A percentile compares a stretch with the other conserved stretches of the same genome.
Evolutionary conservation across 1,140 invertebrate genomes (phyloP).

Genomic region (Drosophila kepulauana): DNA sequence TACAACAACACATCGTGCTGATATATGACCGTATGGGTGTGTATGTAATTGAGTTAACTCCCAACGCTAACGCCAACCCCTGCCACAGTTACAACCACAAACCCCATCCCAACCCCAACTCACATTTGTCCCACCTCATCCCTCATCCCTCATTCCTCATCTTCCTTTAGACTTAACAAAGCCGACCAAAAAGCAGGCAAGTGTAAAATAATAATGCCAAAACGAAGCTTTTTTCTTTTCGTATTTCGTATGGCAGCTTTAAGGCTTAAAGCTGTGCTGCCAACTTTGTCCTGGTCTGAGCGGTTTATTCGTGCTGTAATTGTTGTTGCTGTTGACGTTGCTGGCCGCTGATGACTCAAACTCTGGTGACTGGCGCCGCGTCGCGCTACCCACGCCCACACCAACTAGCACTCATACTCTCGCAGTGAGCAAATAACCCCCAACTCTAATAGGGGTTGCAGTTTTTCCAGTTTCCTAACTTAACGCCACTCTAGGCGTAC

Average conservation of each 20-base stretch:
- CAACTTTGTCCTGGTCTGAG: constrained; percentile 34
- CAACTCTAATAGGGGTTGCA: constrained; percentile 80
- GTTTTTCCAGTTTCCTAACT: constrained; percentile 55
- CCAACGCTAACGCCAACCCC: not conserved
- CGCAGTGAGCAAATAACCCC: constrained; percentile 61
- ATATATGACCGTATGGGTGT: constrained; percentile 35
- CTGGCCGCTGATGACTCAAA: constrained; percentile 74
- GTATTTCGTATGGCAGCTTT: constrained; percentile 52
- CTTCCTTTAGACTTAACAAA: constrained; percentile 22
- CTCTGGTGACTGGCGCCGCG: constrained; percentile 69
- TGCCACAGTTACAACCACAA: not conserved
- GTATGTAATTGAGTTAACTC: constrained; percentile 44
- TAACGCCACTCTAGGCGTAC: constrained; percentile 30
- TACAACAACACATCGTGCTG: constrained; percentile 13
- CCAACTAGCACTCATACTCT: constrained; percentile 16
- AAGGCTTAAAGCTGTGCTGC: constrained; percentile 65
- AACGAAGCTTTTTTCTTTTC: constrained; percentile 47
- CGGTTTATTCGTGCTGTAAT: constrained; percentile 23
- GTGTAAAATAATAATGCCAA: constrained; percentile 50
- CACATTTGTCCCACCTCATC: not conserved
- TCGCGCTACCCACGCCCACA: constrained; percentile 37
- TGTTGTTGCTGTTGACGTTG: constrained; percentile 39
- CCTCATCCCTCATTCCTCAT: not conserved
- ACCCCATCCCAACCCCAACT: not conserved
- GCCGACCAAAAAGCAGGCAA: constrained; percentile 30